Conservation (phyloP, 2,888 invertebrate species). For the Dynastes hyllus region DNA sequence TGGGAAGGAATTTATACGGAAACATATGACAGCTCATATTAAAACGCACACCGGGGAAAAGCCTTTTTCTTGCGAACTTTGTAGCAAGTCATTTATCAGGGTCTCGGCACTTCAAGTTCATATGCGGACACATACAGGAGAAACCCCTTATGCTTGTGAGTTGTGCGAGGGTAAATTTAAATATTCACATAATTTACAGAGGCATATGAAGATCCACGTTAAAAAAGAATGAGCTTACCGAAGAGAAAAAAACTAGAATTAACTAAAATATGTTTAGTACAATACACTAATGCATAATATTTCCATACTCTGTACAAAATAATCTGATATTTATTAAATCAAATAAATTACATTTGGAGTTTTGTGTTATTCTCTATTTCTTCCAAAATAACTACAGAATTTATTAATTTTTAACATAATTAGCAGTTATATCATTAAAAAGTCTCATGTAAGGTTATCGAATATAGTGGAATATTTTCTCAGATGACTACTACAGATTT, state of each 20-base stretch:
- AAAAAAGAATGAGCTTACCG: neutral
- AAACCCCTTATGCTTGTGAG: slow-evolving; percentile 20
- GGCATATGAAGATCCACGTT: slow-evolving; percentile 15
- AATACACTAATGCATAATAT: no score
- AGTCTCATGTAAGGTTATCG: no score
- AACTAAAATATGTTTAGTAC: no score
- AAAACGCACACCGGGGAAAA: slow-evolving; percentile 24
- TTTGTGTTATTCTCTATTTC: no score
- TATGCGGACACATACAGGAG: slow-evolving; percentile 33
- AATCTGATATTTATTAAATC: no score
- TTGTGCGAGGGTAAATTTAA: slow-evolving; percentile 11
- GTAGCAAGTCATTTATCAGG: slow-evolving; percentile 15
- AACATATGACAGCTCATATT: slow-evolving; percentile 1
- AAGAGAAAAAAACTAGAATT: neutral
- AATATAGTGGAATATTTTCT: no score
- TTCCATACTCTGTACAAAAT: no score
- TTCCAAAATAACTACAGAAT: no score
- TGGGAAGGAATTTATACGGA: neutral
- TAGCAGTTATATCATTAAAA: no score
- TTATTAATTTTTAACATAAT: no score
- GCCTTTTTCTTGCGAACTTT: slow-evolving; percentile 32
- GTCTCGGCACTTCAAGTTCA: neutral
- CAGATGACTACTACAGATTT: no score
- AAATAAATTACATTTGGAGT: no score
- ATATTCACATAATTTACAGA: slow-evolving; percentile 14